Conservation (phyloP, 2,888 invertebrate species). For the Tineola bisselliella region DNA sequence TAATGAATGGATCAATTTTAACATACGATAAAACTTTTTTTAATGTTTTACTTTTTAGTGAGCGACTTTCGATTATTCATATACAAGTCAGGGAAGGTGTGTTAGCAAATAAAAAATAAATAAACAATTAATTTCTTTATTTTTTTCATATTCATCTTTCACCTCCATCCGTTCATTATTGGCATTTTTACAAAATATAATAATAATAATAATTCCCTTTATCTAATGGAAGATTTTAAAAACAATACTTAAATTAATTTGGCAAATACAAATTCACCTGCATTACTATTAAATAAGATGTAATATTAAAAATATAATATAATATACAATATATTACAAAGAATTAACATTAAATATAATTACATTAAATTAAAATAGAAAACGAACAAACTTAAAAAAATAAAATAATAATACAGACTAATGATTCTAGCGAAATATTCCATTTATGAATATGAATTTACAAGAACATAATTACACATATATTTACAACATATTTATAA, state of each 20-base stretch:
- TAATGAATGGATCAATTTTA: too few relatives aligned
- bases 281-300: conserved; percentile 28
- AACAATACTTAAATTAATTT: conserved; percentile 59
- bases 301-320: conserved; percentile 26
- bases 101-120: conserved; percentile 36
- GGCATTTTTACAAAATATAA: conserved; percentile 63
- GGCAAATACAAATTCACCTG: conserved; percentile 62
- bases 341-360: not conserved
- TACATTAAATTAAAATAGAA: not conserved
- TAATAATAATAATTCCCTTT: conserved; percentile 39
- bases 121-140: conserved; percentile 30
- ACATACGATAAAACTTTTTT: too few relatives aligned
- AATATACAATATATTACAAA: conserved; percentile 20
- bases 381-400: not conserved
- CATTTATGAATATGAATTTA: too few relatives aligned
- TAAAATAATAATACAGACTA: conserved; percentile 37
- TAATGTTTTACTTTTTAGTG: too few relatives aligned
- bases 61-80: too few relatives aligned
- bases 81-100: too few relatives aligned
- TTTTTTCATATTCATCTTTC: conserved; percentile 25
- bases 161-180: conserved; percentile 48
- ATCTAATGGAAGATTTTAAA: conserved; percentile 56
- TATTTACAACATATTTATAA: not conserved
- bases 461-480: conserved; percentile 27
- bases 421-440: conserved; percentile 44